These are phyloP conservation scores for Nomada fucata DNA, from an alignment of 2,888 invertebrate species.

Conservation along the genomic window DNA sequence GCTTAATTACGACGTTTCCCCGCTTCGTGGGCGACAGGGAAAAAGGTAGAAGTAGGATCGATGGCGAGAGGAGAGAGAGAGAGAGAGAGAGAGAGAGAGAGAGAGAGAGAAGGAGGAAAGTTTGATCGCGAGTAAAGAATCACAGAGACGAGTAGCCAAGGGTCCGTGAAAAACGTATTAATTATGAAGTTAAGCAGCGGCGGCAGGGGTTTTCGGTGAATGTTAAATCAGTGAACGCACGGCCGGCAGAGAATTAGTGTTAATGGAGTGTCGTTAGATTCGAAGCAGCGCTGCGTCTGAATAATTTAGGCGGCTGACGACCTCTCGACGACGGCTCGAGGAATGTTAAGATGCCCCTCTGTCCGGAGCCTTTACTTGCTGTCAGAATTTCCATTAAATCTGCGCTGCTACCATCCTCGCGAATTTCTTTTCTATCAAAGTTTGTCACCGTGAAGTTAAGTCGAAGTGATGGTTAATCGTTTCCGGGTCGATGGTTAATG, in stretches of 20 bases:
- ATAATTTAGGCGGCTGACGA: conserved; percentile 48
- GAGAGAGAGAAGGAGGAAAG: neutral
- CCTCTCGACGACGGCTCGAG: neutral
- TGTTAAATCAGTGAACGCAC: neutral
- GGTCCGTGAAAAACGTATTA: conserved; percentile 6
- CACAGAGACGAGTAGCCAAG: too few species aligned
- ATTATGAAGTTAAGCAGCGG: conserved; percentile 19
- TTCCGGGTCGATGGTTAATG: neutral
- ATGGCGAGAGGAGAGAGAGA: too few species aligned
- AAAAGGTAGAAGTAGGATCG: too few species aligned
- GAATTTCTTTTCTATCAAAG: neutral
- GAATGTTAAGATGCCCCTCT: conserved; percentile 34
- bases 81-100: too few species aligned
- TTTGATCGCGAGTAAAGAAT: neutral
- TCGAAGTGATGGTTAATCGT: neutral
- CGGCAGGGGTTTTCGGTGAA: conserved; percentile 6
- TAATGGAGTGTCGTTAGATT: conserved; percentile 52
- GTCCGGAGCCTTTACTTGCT: neutral
- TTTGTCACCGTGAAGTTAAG: too few species aligned
- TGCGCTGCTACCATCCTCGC: neutral
- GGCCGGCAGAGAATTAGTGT: conserved; percentile 34
- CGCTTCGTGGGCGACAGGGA: too few species aligned
- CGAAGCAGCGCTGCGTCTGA: conserved; percentile 23
- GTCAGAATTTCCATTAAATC: conserved; percentile 7
- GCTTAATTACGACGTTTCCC: conserved; percentile 7